Percentiles rank a stretch among this genome's conserved stretches.
phyloP scores from a whole-genome alignment of 2,888 invertebrate species.

The Allygus modestus region DNA sequence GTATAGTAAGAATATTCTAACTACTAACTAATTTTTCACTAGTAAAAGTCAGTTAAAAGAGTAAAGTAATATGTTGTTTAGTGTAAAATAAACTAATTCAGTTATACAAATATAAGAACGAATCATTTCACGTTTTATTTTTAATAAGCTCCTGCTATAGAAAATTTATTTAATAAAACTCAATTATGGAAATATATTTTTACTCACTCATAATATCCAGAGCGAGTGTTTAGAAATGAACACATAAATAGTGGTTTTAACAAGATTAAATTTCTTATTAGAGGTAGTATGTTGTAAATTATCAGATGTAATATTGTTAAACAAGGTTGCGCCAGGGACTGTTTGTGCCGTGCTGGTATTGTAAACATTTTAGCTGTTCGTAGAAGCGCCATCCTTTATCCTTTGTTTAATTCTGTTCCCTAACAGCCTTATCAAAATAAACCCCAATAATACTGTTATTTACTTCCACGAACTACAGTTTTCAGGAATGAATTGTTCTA shows the following conservation, averaged over 20 bases:
- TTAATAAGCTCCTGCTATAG: too few species aligned
- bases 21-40: too few species aligned
- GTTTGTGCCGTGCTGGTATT: background rate
- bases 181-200: too few species aligned
- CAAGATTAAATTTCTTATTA: conserved; percentile 20
- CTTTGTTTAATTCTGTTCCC: conserved; percentile 14
- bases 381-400: background rate
- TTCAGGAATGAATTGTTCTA: too few species aligned
- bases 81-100: too few species aligned
- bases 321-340: background rate
- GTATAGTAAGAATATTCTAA: too few species aligned
- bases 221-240: background rate
- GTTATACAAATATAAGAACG: too few species aligned
- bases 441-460: background rate
- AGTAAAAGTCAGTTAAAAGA: too few species aligned
- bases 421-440: background rate
- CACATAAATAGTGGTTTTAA: background rate
- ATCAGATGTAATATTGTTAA: conserved; percentile 8
- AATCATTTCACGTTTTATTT: too few species aligned
- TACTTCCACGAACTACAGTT: background rate
- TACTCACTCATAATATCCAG: too few species aligned
- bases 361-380: conserved; percentile 4
- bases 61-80: too few species aligned
- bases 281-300: conserved; percentile 13
- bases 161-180: too few species aligned